phyloP scores from a whole-genome alignment of 2,888 invertebrate species.

The Dryobota labecula region DNA sequence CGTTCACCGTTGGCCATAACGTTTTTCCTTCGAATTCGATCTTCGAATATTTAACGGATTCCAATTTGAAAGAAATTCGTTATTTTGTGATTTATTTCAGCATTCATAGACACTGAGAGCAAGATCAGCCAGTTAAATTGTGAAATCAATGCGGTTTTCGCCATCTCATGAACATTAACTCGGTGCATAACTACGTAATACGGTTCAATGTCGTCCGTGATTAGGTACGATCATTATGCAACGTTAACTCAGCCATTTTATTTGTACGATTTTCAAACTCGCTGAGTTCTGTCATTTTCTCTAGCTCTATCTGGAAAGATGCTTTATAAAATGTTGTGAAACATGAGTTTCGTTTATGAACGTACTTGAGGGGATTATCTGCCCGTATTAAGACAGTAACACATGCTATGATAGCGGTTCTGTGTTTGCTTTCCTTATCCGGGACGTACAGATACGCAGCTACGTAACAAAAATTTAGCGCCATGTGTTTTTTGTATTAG shows the following conservation, averaged over 20 bases:
- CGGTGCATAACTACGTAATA: constrained; percentile 59
- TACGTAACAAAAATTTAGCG: background rate
- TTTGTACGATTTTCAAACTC: constrained; percentile 38
- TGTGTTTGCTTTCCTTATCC: constrained; percentile 44
- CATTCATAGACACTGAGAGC: constrained; percentile 28
- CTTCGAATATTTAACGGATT: constrained; percentile 89
- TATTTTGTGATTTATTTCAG: constrained; percentile 58
- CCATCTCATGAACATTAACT: constrained; percentile 18
- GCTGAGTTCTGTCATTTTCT: constrained; percentile 2
- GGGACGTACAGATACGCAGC: background rate
- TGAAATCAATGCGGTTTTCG: constrained; percentile 29
- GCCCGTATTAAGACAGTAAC: constrained; percentile 17
- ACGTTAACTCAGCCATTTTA: constrained; percentile 59
- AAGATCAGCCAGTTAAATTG: constrained; percentile 11
- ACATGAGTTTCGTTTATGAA: constrained; percentile 19
- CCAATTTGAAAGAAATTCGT: constrained; percentile 78
- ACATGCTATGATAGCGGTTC: constrained; percentile 9
- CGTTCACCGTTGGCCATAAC: constrained; percentile 82
- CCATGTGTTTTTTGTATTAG: background rate
- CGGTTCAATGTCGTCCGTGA: constrained; percentile 65
- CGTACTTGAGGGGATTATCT: constrained; percentile 31
- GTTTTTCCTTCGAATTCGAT: constrained; percentile 89
- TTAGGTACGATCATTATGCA: constrained; percentile 67
- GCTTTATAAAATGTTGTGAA: constrained; percentile 20
- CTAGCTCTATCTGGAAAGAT: constrained; percentile 3